Conservation (phyloP, 2,113 vertebrate species). For the Hippocampus comes region DNA sequence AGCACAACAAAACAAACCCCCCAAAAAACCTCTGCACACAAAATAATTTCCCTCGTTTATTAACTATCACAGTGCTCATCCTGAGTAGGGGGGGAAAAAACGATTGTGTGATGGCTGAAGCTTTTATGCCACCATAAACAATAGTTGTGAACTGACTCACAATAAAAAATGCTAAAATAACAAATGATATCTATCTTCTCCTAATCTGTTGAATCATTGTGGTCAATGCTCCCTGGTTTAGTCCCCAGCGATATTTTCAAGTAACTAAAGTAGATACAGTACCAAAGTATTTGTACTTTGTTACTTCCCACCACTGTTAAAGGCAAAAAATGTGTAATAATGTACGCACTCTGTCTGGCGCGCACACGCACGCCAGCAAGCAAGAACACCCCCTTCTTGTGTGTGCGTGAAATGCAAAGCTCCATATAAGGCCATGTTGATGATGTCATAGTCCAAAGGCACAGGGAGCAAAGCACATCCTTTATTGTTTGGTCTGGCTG, state of each 20-base stretch:
- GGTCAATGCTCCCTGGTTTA: too few species aligned
- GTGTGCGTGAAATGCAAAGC: constrained; percentile 74
- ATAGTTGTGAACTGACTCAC: too few species aligned
- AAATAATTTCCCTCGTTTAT: too few species aligned
- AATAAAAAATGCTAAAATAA: background rate
- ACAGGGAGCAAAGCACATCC: constrained; percentile 80
- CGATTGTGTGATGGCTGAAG: too few species aligned
- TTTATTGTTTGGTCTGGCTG: constrained; percentile 88
- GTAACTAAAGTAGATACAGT: background rate
- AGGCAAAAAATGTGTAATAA: constrained; percentile 17
- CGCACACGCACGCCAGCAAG: constrained; percentile 25
- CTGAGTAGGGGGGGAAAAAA: too few species aligned
- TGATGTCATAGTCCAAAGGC: constrained; percentile 95
- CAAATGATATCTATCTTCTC: background rate
- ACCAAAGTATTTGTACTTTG: background rate
- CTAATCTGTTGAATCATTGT: background rate
- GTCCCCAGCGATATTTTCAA: background rate
- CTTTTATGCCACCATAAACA: too few species aligned
- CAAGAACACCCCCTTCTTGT: constrained; percentile 63
- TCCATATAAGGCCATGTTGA: constrained; percentile 89
- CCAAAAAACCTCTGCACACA: too few species aligned
- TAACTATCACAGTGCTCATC: too few species aligned
- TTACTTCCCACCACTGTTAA: constrained; percentile 41
- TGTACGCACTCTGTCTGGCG: constrained; percentile 10
- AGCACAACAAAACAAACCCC: too few species aligned